Evolutionary conservation across 2,888 invertebrate genomes (phyloP).

Genomic region (Tethea ocularis): DNA sequence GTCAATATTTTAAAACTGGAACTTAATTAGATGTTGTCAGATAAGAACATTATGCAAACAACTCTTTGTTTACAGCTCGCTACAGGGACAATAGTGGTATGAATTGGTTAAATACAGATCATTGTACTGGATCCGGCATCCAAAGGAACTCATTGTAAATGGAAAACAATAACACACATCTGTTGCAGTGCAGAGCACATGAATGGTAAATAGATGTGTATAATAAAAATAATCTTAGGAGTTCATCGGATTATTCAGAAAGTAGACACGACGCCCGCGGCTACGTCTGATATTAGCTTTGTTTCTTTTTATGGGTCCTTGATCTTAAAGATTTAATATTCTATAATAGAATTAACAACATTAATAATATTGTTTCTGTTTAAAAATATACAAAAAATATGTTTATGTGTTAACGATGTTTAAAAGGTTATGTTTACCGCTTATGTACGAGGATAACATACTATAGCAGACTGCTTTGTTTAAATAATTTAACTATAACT

Average conservation of each 20-base stretch:
- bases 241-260: constrained; percentile 30
- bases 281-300: constrained; percentile 6
- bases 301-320: not conserved
- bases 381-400: not conserved
- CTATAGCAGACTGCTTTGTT: too few species aligned
- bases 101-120: constrained; percentile 68
- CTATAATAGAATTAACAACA: not conserved
- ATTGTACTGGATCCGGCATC: constrained; percentile 65
- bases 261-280: not conserved
- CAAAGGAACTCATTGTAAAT: constrained; percentile 70
- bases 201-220: constrained; percentile 40
- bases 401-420: not conserved
- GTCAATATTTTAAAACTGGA: constrained; percentile 28
- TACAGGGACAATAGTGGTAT: constrained; percentile 67
- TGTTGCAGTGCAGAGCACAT: constrained; percentile 48
- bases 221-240: constrained; percentile 37
- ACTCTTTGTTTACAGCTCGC: constrained; percentile 58
- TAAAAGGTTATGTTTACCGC: not conserved
- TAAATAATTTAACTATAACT: too few species aligned
- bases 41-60: constrained; percentile 70
- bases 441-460: too few species aligned
- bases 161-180: constrained; percentile 68
- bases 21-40: constrained; percentile 55
- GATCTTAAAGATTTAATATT: not conserved
- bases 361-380: not conserved